Conservation (phyloP, 2,888 invertebrate genomes). For the Sacculina carcini region DNA sequence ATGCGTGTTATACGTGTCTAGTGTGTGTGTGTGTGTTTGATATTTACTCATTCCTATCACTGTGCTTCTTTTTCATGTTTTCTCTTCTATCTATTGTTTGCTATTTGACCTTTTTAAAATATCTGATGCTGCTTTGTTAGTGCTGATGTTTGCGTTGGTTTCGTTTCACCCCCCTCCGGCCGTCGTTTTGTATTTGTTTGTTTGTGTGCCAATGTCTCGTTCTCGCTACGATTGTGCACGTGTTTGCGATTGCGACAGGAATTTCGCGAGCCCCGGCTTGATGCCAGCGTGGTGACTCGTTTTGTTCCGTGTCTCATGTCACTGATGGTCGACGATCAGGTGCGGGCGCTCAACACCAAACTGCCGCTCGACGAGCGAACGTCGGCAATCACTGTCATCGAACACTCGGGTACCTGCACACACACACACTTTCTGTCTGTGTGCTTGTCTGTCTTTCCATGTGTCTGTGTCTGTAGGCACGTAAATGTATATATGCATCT, state of each 20-base stretch:
- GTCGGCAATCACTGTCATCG: constrained; percentile 71
- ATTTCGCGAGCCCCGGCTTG: constrained; percentile 82
- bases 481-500: too few species aligned
- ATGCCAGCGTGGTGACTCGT: constrained; percentile 75
- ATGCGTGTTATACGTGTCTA: too few species aligned
- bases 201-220: too few species aligned
- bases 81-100: neutral
- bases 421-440: neutral
- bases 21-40: too few species aligned
- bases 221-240: neutral
- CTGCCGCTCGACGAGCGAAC: constrained; percentile 77
- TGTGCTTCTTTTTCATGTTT: neutral
- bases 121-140: too few species aligned
- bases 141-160: too few species aligned
- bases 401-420: constrained; percentile 53
- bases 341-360: constrained; percentile 41
- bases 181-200: too few species aligned
- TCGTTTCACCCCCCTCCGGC: too few species aligned
- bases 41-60: too few species aligned
- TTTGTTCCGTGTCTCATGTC: constrained; percentile 81
- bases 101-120: neutral
- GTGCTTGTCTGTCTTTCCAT: too few species aligned
- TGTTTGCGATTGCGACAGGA: constrained; percentile 34
- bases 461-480: too few species aligned
- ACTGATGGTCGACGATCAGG: constrained; percentile 46